These are phyloP conservation scores for Distichodus sexfasciatus DNA, from an alignment of 2,797 vertebrate species.

Conservation along the genomic window DNA sequence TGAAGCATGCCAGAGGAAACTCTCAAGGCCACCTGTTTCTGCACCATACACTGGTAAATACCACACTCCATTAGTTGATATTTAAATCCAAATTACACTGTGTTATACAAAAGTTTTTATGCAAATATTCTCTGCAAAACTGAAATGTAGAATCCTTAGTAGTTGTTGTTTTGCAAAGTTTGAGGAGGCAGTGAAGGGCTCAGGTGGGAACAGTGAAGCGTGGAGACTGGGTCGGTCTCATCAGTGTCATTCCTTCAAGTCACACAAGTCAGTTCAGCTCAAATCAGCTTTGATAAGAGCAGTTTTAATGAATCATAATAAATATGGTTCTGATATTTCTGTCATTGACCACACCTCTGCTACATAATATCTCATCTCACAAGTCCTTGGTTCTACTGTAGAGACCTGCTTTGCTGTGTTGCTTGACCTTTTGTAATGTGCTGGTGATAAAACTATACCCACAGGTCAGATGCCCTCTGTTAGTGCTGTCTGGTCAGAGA, in stretches of 20 bases:
- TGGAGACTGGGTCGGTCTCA: constrained; percentile 1
- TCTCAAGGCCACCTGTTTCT: not conserved
- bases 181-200: not conserved
- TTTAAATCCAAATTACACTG: not conserved
- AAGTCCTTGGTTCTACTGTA: not conserved
- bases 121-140: no score
- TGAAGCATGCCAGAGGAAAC: constrained; percentile 14
- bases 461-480: no score
- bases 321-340: not conserved
- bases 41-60: not conserved
- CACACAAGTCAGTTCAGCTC: no score
- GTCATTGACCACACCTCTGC: not conserved
- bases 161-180: not conserved
- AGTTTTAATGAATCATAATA: no score
- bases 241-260: constrained; percentile 17
- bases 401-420: not conserved
- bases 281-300: no score
- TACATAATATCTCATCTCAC: not conserved
- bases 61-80: not conserved
- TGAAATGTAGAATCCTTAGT: no score
- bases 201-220: constrained; percentile 34
- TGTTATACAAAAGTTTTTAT: not conserved
- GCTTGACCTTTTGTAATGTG: not conserved
- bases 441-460: no score
- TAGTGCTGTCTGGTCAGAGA: not conserved